A percentile compares a stretch with the other conserved stretches of the same genome.
Conservation (phyloP, 2,113 vertebrate species). For the Rattus rattus region DNA sequence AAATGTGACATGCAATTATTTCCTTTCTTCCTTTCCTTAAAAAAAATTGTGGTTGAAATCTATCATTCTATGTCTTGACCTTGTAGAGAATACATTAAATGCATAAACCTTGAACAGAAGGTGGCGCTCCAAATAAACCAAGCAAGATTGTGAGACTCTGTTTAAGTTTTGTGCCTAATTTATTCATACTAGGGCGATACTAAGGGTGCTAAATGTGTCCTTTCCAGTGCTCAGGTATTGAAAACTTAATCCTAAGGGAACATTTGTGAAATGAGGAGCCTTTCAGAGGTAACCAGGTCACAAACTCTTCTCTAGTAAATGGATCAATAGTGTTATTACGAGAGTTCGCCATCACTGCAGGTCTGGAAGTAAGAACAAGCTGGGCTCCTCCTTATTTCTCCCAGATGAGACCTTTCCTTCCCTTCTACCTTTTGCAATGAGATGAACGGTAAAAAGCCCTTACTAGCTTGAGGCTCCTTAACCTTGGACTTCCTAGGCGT, state of each 20-base stretch:
- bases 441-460: neutral
- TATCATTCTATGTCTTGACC: slow-evolving; percentile 63
- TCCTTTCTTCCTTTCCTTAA: neutral
- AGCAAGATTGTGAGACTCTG: slow-evolving; percentile 9
- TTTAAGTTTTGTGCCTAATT: neutral
- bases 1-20: slow-evolving; percentile 50
- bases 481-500: neutral
- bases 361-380: neutral
- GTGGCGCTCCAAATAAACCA: neutral
- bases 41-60: slow-evolving; percentile 32
- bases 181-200: neutral
- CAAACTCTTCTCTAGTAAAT: neutral
- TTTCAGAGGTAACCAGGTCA: no score
- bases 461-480: neutral
- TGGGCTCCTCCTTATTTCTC: neutral
- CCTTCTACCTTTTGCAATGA: neutral
- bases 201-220: neutral
- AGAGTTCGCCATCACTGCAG: neutral
- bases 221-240: neutral
- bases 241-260: neutral
- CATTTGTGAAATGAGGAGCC: neutral
- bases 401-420: neutral
- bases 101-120: neutral
- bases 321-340: neutral
- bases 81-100: neutral